Evolutionary conservation across 1,140 invertebrate genomes (phyloP).

Genomic region (Popillia japonica): DNA sequence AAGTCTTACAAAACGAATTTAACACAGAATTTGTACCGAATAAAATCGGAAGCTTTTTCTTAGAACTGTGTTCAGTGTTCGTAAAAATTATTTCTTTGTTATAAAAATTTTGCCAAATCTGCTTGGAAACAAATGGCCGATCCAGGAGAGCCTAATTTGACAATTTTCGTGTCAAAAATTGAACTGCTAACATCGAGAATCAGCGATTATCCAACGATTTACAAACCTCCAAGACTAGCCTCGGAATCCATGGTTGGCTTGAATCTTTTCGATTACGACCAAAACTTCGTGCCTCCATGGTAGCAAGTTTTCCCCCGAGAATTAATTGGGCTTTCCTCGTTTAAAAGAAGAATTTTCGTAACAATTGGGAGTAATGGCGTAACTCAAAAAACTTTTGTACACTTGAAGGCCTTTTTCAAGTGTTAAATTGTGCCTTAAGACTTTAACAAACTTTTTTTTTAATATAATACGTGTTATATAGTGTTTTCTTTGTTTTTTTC

Average conservation of each 20-base stretch:
- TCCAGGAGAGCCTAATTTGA: slow-evolving; percentile 49
- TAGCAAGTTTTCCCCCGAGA: slow-evolving; percentile 37
- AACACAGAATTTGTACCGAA: too few species aligned
- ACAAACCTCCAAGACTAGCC: slow-evolving; percentile 51
- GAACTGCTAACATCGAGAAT: slow-evolving; percentile 35
- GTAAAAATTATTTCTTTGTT: slow-evolving; percentile 40
- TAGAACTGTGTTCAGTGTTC: too few species aligned
- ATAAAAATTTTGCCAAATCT: slow-evolving; percentile 30
- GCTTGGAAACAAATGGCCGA: slow-evolving; percentile 53
- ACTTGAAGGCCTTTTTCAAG: neutral
- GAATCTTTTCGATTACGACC: slow-evolving; percentile 55
- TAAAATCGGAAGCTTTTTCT: too few species aligned
- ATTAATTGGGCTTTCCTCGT: slow-evolving; percentile 25
- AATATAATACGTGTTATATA: neutral
- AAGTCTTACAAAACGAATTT: too few species aligned
- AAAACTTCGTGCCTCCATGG: slow-evolving; percentile 55
- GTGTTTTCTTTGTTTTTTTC: slow-evolving; percentile 25
- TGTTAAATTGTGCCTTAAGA: slow-evolving; percentile 11
- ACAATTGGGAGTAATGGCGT: neutral
- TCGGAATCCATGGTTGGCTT: slow-evolving; percentile 53
- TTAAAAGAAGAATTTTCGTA: neutral
- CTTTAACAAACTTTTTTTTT: slow-evolving; percentile 26
- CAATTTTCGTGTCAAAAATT: neutral
- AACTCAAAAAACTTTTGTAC: neutral
- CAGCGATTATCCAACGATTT: slow-evolving; percentile 34